phyloP scores from a whole-genome alignment of 2,888 invertebrate genomes.

The Euphydryas editha region DNA sequence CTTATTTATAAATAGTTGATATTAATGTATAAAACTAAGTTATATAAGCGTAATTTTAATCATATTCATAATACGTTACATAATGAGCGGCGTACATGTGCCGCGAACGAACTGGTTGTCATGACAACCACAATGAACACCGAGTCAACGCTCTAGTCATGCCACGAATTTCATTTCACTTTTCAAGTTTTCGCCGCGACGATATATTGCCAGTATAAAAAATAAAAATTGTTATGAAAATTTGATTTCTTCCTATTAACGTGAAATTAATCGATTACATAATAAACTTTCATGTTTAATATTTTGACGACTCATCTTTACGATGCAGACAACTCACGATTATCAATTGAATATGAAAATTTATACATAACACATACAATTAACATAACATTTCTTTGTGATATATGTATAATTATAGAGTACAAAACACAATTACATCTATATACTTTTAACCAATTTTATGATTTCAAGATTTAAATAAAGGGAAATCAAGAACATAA shows the following conservation, averaged over 20 bases:
- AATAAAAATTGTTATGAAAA: constrained; percentile 26
- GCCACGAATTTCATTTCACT: constrained; percentile 49
- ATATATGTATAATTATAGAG: too few relatives aligned
- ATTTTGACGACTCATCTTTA: constrained; percentile 4
- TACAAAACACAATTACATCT: too few relatives aligned
- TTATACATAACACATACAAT: not conserved
- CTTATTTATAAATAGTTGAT: not conserved
- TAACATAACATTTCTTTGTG: too few relatives aligned
- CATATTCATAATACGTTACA: constrained; percentile 23
- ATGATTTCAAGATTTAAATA: too few relatives aligned
- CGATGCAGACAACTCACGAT: constrained; percentile 7
- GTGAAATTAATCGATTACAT: constrained; percentile 31
- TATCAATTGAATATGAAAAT: constrained; percentile 14
- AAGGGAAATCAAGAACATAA: too few relatives aligned
- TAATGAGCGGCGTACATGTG: constrained; percentile 28
- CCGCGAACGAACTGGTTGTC: constrained; percentile 36
- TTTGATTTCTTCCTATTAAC: constrained; percentile 18
- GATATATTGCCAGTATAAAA: constrained; percentile 20
- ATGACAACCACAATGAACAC: constrained; percentile 47
- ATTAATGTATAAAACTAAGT: not conserved
- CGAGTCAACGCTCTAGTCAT: constrained; percentile 48
- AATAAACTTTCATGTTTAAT: constrained; percentile 32
- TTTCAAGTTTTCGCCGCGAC: constrained; percentile 43
- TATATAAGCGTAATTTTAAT: not conserved
- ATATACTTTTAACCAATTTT: too few relatives aligned